Conservation (phyloP, 92 coral and sea anemone species). For the Isaurus tuberculatus region DNA sequence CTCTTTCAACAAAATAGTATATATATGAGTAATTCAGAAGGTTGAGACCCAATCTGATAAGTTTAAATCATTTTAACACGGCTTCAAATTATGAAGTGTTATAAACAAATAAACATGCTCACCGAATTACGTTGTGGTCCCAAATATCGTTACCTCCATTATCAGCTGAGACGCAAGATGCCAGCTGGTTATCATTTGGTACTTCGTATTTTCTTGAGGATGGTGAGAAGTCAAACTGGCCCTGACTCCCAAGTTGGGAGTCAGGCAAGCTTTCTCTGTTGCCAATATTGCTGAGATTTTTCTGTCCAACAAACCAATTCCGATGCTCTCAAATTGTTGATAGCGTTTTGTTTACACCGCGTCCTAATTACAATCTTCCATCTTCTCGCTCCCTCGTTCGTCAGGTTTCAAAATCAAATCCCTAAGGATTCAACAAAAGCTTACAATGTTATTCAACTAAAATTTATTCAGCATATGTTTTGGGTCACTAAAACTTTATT, state of each 20-base stretch:
- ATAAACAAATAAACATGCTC: conserved; percentile 10
- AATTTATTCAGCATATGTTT: conserved; percentile 4
- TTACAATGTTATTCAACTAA: background rate
- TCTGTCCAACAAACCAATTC: conserved; percentile 31
- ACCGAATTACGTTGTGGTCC: conserved; percentile 44
- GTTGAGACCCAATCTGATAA: background rate
- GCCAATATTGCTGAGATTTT: conserved; percentile 77
- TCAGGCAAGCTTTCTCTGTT: conserved; percentile 86
- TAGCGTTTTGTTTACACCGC: background rate
- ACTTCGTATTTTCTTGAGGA: conserved; percentile 46
- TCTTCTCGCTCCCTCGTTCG: background rate
- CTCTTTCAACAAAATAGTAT: background rate
- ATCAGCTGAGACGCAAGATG: background rate
- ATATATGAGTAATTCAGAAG: background rate
- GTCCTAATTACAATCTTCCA: background rate
- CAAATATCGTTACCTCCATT: background rate
- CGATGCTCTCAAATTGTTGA: background rate
- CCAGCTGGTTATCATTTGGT: conserved; percentile 3
- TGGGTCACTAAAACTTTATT: conserved; percentile 3
- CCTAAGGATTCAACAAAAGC: conserved; percentile 7
- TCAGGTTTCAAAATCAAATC: background rate
- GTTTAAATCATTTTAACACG: background rate
- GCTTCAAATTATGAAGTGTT: conserved; percentile 4
- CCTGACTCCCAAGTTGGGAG: conserved; percentile 85
- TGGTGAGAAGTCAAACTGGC: conserved; percentile 46